phyloP scores from a whole-genome alignment of 2,797 vertebrate genomes.

The Miichthys miiuy region DNA sequence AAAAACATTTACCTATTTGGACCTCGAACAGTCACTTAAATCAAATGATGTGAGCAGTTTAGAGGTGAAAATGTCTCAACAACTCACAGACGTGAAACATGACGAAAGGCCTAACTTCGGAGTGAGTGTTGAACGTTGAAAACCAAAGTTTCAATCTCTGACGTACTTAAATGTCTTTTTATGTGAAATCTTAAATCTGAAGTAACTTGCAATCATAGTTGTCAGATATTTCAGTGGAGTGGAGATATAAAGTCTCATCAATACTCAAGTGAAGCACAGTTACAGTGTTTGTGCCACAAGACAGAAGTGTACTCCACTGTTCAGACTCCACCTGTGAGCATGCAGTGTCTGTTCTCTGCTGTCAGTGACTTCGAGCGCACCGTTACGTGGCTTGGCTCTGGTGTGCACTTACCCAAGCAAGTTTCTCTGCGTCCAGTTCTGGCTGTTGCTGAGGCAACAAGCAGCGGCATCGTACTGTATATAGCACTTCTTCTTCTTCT shows the following conservation, averaged over 20 bases:
- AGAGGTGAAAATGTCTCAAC: background rate
- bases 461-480: conserved; percentile 64
- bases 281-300: background rate
- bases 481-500: conserved; percentile 55
- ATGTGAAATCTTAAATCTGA: background rate
- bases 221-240: background rate
- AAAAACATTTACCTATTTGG: background rate
- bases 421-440: conserved; percentile 74
- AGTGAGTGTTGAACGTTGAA: background rate
- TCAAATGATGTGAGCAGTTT: background rate
- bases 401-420: conserved; percentile 62
- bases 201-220: background rate
- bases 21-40: background rate
- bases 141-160: background rate
- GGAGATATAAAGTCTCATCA: background rate
- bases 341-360: conserved; percentile 39
- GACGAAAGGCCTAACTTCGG: too few relatives aligned
- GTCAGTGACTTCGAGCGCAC: conserved; percentile 71
- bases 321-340: conserved; percentile 39
- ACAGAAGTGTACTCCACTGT: background rate
- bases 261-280: background rate
- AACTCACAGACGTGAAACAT: too few relatives aligned
- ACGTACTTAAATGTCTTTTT: background rate
- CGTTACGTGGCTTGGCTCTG: conserved; percentile 64
- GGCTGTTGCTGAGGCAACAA: conserved; percentile 83